These are phyloP conservation scores for Seladonia tumulorum DNA, from an alignment of 2,888 invertebrate genomes.

Conservation along the genomic window DNA sequence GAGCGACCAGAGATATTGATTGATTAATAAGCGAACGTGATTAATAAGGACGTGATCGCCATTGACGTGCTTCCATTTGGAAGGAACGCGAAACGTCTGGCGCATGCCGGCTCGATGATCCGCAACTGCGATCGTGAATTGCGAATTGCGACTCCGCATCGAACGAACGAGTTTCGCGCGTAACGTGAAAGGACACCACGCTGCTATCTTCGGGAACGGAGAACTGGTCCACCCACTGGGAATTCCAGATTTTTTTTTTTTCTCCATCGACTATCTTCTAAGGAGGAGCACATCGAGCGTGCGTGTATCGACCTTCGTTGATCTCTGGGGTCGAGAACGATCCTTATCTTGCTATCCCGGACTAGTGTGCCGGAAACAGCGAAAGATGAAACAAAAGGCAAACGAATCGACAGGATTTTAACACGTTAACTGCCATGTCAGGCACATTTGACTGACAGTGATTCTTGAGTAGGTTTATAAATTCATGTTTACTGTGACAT, in stretches of 20 bases:
- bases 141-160: slow-evolving; percentile 8
- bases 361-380: background rate
- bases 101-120: slow-evolving; percentile 6
- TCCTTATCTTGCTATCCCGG: slow-evolving; percentile 21
- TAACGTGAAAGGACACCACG: slow-evolving; percentile 61
- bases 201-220: slow-evolving; percentile 68
- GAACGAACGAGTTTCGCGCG: slow-evolving; percentile 53
- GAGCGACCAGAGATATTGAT: background rate
- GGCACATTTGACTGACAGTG: too few species aligned
- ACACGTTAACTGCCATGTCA: too few species aligned
- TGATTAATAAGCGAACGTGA: background rate
- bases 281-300: slow-evolving; percentile 9
- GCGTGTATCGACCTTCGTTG: slow-evolving; percentile 42
- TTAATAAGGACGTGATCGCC: background rate
- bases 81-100: background rate
- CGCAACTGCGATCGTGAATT: slow-evolving; percentile 17
- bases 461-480: too few species aligned
- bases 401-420: background rate
- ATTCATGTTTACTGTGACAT: too few species aligned
- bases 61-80: slow-evolving; percentile 1
- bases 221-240: slow-evolving; percentile 79
- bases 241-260: slow-evolving; percentile 70
- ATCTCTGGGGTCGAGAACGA: slow-evolving; percentile 41
- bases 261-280: slow-evolving; percentile 26
- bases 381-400: background rate